Percentiles rank a stretch among this genome's conserved stretches.
Evolutionary conservation across 2,888 invertebrate species (phyloP).

Genomic region (Torymus texanus): DNA sequence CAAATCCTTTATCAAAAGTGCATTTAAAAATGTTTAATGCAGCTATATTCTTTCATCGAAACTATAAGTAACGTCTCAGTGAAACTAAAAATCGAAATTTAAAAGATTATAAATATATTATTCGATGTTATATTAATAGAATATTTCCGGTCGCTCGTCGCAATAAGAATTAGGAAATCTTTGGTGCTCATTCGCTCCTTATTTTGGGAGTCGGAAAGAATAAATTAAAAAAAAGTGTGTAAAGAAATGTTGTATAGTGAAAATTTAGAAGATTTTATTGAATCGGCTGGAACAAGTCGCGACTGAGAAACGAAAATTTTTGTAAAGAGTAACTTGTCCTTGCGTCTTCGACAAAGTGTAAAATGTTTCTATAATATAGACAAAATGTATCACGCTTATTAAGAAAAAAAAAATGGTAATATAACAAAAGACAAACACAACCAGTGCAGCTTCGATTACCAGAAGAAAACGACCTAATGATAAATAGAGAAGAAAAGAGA

Average conservation of each 20-base stretch:
- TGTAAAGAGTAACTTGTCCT: slow-evolving; percentile 43
- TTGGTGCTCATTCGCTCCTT: slow-evolving; percentile 52
- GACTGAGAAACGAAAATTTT: slow-evolving; percentile 50
- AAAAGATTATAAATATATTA: slow-evolving; percentile 28
- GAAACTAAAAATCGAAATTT: slow-evolving; percentile 29
- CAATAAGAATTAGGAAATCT: slow-evolving; percentile 55
- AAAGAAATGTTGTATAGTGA: slow-evolving; percentile 54
- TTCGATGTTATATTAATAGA: slow-evolving; percentile 48
- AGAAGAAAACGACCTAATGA: slow-evolving; percentile 47
- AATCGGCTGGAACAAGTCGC: slow-evolving; percentile 49
- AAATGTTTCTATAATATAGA: slow-evolving; percentile 44
- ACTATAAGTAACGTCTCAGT: slow-evolving; percentile 10
- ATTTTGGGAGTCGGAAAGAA: slow-evolving; percentile 26
- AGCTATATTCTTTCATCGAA: slow-evolving; percentile 42
- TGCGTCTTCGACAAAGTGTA: slow-evolving; percentile 40
- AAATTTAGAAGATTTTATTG: slow-evolving; percentile 53
- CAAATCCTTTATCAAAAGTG: slow-evolving; percentile 35
- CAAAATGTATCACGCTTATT: slow-evolving; percentile 43
- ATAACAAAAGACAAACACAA: slow-evolving; percentile 3
- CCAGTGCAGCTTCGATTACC: slow-evolving; percentile 50
- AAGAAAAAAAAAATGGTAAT: slow-evolving; percentile 5
- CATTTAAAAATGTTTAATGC: background rate
- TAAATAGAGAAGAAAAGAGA: slow-evolving; percentile 33
- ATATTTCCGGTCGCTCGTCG: slow-evolving; percentile 50
- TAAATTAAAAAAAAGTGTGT: slow-evolving; percentile 48